These are phyloP conservation scores for Trachymyrmex cornetzi DNA, from an alignment of 1,140 invertebrate genomes.

Conservation along the genomic window DNA sequence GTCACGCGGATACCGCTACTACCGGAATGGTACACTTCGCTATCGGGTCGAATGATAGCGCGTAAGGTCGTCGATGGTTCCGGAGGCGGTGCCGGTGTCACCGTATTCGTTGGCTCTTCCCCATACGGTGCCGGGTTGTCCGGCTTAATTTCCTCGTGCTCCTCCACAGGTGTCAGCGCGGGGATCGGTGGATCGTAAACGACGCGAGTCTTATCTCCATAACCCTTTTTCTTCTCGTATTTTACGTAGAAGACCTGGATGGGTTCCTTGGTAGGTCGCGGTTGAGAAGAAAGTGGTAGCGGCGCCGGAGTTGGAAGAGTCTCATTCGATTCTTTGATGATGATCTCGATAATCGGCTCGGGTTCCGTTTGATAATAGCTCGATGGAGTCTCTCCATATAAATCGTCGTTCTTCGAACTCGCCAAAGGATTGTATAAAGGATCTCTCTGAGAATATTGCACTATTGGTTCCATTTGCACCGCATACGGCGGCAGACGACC, in stretches of 20 bases:
- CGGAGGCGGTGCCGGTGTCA: constrained; percentile 71
- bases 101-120: constrained; percentile 82
- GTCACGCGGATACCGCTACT: constrained; percentile 92
- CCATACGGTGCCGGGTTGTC: constrained; percentile 83
- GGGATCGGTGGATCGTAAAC: constrained; percentile 93
- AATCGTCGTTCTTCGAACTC: constrained; percentile 86
- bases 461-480: constrained; percentile 93
- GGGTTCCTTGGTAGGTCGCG: constrained; percentile 91
- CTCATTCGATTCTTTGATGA: constrained; percentile 95
- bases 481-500: constrained; percentile 89
- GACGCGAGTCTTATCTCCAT: constrained; percentile 89
- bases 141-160: constrained; percentile 87
- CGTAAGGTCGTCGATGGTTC: constrained; percentile 91
- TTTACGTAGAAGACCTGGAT: constrained; percentile 96
- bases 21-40: constrained; percentile 91
- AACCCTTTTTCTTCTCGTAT: constrained; percentile 91
- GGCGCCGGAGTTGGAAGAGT: constrained; percentile 90
- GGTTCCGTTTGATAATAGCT: constrained; percentile 91
- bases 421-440: constrained; percentile 90
- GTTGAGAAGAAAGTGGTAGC: constrained; percentile 85
- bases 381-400: constrained; percentile 82
- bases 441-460: constrained; percentile 92
- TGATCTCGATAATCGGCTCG: constrained; percentile 96
- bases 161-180: constrained; percentile 90
- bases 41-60: constrained; percentile 94